phyloP scores from a whole-genome alignment of 2,888 invertebrate species.

The Tridacna gigas region DNA sequence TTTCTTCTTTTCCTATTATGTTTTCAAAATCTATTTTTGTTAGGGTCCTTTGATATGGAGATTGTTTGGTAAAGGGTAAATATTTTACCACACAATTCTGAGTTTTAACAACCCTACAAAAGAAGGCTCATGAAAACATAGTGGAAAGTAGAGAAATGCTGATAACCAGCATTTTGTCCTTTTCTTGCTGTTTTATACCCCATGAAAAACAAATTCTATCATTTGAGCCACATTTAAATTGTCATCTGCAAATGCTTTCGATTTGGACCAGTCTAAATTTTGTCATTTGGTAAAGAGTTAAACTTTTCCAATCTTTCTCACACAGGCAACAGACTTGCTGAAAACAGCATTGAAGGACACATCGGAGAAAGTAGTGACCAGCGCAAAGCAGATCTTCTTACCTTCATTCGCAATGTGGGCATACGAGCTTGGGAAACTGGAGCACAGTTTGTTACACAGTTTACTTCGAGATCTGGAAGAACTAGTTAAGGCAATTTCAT shows the following conservation, averaged over 20 bases:
- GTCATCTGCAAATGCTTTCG: not conserved
- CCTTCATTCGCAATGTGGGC: constrained; percentile 89
- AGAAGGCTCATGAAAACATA: not conserved
- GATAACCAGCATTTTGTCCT: not conserved
- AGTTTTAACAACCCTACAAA: not conserved
- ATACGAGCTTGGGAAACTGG: constrained; percentile 86
- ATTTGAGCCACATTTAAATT: not conserved
- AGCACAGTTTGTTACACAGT: constrained; percentile 82
- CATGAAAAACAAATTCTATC: not conserved
- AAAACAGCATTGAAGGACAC: constrained; percentile 87
- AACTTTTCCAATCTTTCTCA: not conserved
- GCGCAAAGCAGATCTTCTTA: constrained; percentile 87
- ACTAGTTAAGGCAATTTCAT: constrained; percentile 80
- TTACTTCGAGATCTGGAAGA: constrained; percentile 82
- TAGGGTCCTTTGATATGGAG: too few species aligned
- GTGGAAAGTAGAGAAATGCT: not conserved
- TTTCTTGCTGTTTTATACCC: not conserved
- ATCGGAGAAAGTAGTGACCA: constrained; percentile 87
- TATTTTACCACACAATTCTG: not conserved
- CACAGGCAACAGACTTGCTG: constrained; percentile 85
- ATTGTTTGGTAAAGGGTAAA: not conserved
- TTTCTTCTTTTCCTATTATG: too few species aligned
- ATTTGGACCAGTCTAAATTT: not conserved
- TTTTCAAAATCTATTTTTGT: too few species aligned
- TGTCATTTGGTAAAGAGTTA: not conserved